These are phyloP conservation scores for Eospalax fontanierii DNA, from an alignment of 2,797 vertebrate genomes.

Conservation along the genomic window DNA sequence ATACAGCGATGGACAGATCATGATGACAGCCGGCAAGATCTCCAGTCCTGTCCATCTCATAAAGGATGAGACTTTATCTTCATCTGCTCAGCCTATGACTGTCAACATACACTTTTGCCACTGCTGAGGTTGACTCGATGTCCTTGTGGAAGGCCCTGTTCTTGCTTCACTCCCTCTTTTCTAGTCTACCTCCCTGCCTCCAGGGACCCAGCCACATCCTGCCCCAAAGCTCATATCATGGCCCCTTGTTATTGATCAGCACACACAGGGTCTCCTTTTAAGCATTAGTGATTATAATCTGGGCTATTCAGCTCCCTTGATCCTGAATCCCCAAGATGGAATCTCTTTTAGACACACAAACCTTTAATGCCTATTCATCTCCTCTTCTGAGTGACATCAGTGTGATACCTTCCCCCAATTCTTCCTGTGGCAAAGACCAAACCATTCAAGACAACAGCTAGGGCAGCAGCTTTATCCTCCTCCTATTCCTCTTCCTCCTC, in stretches of 20 bases:
- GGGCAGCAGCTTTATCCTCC: no score
- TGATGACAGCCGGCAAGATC: not conserved
- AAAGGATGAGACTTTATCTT: not conserved
- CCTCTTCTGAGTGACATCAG: not conserved
- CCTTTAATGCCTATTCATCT: not conserved
- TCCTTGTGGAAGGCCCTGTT: fast-evolving
- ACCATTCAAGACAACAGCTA: no score
- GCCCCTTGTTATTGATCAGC: not conserved
- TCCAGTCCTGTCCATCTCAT: fast-evolving
- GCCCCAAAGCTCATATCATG: fast-evolving
- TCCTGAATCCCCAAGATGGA: not conserved
- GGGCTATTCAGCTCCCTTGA: not conserved
- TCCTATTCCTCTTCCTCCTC: no score
- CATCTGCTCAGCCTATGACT: not conserved
- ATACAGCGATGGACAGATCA: not conserved
- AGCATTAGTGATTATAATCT: not conserved
- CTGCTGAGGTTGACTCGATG: not conserved
- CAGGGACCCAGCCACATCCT: not conserved
- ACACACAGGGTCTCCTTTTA: fast-evolving
- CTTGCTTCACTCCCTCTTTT: not conserved
- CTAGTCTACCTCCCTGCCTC: not conserved
- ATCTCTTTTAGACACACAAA: not conserved
- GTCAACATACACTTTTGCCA: fast-evolving
- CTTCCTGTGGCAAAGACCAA: not conserved
- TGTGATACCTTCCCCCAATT: not conserved